phyloP scores from a whole-genome alignment of 2,888 invertebrate species.

The Meghimatium bilineatum region DNA sequence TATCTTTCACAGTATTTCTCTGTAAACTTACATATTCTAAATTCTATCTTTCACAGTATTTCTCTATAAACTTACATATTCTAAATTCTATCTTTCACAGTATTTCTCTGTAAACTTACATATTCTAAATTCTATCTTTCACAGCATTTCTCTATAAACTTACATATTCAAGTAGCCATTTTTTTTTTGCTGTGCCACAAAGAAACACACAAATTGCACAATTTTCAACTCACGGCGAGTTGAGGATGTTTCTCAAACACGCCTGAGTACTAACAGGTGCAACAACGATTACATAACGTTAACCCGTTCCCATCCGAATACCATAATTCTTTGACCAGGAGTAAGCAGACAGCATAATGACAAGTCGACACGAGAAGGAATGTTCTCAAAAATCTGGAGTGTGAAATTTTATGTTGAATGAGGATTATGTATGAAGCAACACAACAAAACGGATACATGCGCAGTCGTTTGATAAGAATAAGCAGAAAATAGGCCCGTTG shows the following conservation, averaged over 20 bases:
- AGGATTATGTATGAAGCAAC: background rate
- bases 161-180: background rate
- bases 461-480: background rate
- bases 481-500: background rate
- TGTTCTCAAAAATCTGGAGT: background rate
- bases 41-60: too few species aligned
- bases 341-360: background rate
- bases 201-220: slow-evolving; percentile 13
- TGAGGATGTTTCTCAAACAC: background rate
- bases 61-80: too few species aligned
- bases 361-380: background rate
- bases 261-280: background rate
- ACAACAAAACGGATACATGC: background rate
- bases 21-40: too few species aligned
- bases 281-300: background rate
- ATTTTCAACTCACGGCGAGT: background rate
- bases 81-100: too few species aligned
- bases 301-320: background rate
- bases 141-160: too few species aligned
- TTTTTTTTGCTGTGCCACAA: background rate
- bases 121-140: too few species aligned
- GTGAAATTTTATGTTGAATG: background rate
- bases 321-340: background rate
- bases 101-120: too few species aligned
- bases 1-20: too few species aligned